Evolutionary conservation across 1,140 invertebrate genomes (phyloP), one percentile per base, ranked within the genome.

Genomic region (Pseudomyrmex concolor): DNA sequence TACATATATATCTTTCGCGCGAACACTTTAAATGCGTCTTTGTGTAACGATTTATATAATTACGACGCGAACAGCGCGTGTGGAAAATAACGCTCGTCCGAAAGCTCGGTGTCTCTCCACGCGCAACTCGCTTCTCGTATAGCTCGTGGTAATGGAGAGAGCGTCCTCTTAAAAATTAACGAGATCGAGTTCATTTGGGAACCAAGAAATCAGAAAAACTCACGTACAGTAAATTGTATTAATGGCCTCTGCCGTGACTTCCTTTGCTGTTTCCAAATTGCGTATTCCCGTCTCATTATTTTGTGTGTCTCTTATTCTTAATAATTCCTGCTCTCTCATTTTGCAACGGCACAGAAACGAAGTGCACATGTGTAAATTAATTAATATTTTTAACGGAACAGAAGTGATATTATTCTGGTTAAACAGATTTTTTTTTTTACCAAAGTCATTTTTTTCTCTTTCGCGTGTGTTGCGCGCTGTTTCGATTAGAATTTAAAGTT

Each of bases 141-240:
- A 17, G 7, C 54, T 51, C 54, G 19, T 19, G 76, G 54, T n/a
- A n/a, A 80, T 60, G 63, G 64, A 22, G 34, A 34, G 5, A 34
- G 25, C 8, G 54, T n/a, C 19, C 60, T 78, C 62, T 86, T 74
- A 84, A 86, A 84, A 87, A 87, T 86, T 84, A 84, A 87, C 81
- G 72, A 67, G 78, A 22, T 83, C 86, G 64, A 77, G 64, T 86
- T 51, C 71, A 76, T 77, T 86, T 50, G 22, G 17, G 57, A 5
- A 34, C 62, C 78, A 25, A 15, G 48, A 17, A 72, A 17, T 22
- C 43, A 50, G 68, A 45, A 22, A 54, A 62, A 62, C 62, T 2
- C 76, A 34, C 64, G 50, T 80, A 77, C 17, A 73, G n/a, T 76
- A 70, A 80, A 70, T 19, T 60, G 54, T 71, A 80, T 80, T 80